A percentile compares a stretch with the other conserved stretches of the same genome.
Evolutionary conservation across 2,113 vertebrate genomes (phyloP).

Genomic region (Pampusana beccarii): DNA sequence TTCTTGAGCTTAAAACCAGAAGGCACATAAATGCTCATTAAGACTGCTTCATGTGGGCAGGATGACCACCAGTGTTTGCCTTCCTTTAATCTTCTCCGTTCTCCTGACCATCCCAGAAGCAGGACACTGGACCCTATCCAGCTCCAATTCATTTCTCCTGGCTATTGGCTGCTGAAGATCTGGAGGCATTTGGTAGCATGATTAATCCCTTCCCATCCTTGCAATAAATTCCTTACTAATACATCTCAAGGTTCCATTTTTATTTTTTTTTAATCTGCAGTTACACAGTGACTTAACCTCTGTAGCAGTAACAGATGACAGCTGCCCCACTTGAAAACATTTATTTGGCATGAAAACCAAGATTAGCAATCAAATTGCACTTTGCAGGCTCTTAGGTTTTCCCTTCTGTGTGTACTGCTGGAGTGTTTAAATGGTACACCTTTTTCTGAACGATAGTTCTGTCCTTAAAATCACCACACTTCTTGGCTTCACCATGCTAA

Average conservation of each 20-base stretch:
- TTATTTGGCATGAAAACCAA: neutral
- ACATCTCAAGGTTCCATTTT: neutral
- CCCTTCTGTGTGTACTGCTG: neutral
- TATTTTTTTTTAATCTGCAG: neutral
- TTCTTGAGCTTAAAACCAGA: neutral
- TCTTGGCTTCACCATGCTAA: fast-evolving
- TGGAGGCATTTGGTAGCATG: neutral
- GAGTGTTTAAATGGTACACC: neutral
- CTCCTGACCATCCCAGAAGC: neutral
- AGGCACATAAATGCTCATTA: neutral
- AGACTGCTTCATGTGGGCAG: neutral
- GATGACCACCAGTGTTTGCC: neutral
- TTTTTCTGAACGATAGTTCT: neutral
- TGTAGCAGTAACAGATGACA: neutral
- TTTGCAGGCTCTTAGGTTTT: neutral
- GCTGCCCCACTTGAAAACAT: neutral
- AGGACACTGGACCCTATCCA: neutral
- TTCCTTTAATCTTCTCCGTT: neutral
- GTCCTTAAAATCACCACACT: neutral
- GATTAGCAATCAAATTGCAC: neutral
- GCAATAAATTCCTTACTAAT: neutral
- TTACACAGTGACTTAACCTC: neutral
- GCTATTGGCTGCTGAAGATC: neutral
- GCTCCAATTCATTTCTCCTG: neutral
- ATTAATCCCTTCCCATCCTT: neutral